Conservation (phyloP, 1,140 invertebrate species). For the Bombus confusus region DNA sequence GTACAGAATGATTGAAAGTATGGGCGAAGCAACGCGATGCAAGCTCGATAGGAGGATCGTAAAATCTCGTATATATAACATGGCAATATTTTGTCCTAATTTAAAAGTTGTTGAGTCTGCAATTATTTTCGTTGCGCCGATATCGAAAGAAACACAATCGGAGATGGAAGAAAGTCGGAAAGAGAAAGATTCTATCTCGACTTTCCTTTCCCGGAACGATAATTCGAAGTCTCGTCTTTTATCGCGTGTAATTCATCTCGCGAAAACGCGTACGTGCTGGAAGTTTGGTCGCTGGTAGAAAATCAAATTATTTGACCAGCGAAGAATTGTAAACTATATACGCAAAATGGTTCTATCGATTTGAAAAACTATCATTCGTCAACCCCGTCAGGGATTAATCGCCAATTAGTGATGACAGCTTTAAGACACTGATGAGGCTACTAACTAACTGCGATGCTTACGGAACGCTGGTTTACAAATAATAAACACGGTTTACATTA, state of each 20-base stretch:
- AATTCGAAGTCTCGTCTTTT: not conserved
- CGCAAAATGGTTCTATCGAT: not conserved
- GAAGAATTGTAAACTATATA: not conserved
- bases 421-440: not conserved
- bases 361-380: not conserved
- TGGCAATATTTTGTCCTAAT: not conserved
- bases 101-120: not conserved
- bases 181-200: not conserved
- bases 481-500: not conserved
- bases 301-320: not conserved
- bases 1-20: not conserved
- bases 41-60: not conserved
- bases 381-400: not conserved
- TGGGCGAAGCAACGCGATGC: too few species aligned
- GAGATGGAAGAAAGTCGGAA: not conserved
- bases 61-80: not conserved
- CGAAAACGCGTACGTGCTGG: not conserved
- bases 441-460: not conserved
- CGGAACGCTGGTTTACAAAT: slow-evolving; percentile 12
- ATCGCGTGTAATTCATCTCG: not conserved
- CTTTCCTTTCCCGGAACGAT: not conserved
- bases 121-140: not conserved
- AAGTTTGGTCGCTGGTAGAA: not conserved
- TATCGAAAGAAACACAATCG: not conserved
- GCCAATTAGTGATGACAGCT: not conserved